phyloP scores from a whole-genome alignment of 2,113 vertebrate species.

The Rutilus rutilus region DNA sequence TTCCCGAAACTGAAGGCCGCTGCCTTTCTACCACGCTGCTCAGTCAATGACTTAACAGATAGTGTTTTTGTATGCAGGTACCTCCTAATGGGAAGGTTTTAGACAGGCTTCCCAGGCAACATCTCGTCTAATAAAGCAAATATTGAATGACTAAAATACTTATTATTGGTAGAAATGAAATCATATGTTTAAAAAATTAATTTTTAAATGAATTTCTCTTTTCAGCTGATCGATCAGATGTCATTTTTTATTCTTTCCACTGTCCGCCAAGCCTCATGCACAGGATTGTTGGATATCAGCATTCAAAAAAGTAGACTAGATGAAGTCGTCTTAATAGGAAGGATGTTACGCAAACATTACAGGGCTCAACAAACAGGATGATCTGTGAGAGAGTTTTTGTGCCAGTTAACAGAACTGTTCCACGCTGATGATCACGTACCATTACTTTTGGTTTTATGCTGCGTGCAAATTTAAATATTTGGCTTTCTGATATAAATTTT shows the following conservation, averaged over 20 bases:
- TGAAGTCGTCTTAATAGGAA: not conserved
- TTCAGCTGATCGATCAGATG: not conserved
- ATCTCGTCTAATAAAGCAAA: not conserved
- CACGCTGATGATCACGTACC: not conserved
- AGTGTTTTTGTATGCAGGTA: not conserved
- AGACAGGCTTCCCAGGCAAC: not conserved
- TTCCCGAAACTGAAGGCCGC: not conserved
- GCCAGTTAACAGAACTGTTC: not conserved
- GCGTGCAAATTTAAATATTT: not conserved
- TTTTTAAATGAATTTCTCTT: not conserved
- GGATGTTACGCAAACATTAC: not conserved
- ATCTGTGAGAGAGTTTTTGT: not conserved
- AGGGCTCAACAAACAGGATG: not conserved
- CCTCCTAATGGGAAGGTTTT: not conserved
- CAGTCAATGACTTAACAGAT: conserved; percentile 11
- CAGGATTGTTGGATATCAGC: not conserved
- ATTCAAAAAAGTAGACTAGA: not conserved
- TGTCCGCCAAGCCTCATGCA: not conserved
- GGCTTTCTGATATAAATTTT: too few species aligned
- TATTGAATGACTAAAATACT: not conserved
- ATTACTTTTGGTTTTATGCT: not conserved
- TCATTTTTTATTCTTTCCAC: not conserved
- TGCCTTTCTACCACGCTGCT: not conserved
- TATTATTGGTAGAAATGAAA: not conserved
- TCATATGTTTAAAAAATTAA: not conserved